Base-by-base conservation (phyloP, 2,888 invertebrate species). In the Troides helena region DNA sequence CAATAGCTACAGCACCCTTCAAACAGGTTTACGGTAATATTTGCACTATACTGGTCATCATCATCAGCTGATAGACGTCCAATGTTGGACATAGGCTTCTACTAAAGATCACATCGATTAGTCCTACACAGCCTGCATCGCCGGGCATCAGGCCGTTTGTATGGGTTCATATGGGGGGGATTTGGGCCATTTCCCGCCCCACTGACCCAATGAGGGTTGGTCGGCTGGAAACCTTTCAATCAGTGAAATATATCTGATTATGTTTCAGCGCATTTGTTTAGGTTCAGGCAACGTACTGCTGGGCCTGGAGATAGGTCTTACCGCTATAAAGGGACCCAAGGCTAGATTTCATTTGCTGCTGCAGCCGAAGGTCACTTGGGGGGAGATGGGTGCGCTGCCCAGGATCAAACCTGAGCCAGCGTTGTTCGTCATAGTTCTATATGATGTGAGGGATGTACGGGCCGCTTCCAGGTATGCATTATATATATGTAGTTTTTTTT, bases 301-400 rank as follows among this genome's bases (percentile, higher is more conserved):
- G 0, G 92, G 92, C 0, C 73, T 92, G 0, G 90, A 90, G 53
- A 74, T 90, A 53, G 92, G 87, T 0, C 76, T 92, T 0, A 79
- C 80, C 0, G 78, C 78, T 21, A 81, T 90, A 0, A 78, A 76
- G 1, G 90, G 92, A 0, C 90, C 91, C 0, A 70, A 72, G 0
- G 90, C 90, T 0, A 74, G 88, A 0, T 78, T 90, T 70, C 80
- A 82, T 23, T 74, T 90, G 14, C 75, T 92, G 0, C 74, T 92
- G 14, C 81, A 82, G 59, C 92, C 92, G 0, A 74, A 75, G 0
- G 79, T 81, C 10, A 81, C 90, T 0, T 92, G 91, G 87, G 88
- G 91, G 0, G 72, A 75, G 1, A 70, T 67, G 0, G 92, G 91
- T 0, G 82, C 77, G 0, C 84, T 79, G 18, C 90, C 90, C 0